Evolutionary conservation across 2,797 vertebrate species (phyloP).

Genomic region (Petrocephalus schoutedeni): DNA sequence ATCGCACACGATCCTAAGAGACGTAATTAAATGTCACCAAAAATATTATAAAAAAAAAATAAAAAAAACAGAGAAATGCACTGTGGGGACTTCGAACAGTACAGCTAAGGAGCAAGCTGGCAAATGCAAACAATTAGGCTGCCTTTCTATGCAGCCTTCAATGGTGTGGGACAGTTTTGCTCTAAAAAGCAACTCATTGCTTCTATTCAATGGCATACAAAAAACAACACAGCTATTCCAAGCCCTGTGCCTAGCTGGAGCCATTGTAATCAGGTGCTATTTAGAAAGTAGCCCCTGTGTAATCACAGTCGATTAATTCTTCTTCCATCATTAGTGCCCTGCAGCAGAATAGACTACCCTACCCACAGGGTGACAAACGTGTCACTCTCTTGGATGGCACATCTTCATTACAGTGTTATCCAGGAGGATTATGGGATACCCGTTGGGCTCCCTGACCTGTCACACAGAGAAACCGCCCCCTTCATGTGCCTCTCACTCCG

Average conservation of each 20-base stretch:
- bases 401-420: conserved; percentile 11
- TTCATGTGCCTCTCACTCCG: not conserved
- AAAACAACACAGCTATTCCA: not conserved
- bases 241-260: not conserved
- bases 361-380: not conserved
- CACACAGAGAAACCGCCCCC: not conserved
- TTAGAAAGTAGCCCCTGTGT: not conserved
- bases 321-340: not conserved
- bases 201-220: conserved; percentile 13
- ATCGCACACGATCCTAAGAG: not conserved
- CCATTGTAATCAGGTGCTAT: not conserved
- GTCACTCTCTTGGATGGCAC: not conserved
- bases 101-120: conserved; percentile 5
- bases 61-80: not conserved
- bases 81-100: not conserved
- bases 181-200: conserved; percentile 11
- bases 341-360: not conserved
- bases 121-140: not conserved
- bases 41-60: not conserved
- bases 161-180: not conserved
- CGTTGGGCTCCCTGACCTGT: not conserved
- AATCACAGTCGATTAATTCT: conserved; percentile 3
- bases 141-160: not conserved
- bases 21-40: not conserved
- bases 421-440: conserved; percentile 44